Conservation (phyloP, 2,113 vertebrate species). For the Xenopus laevis region DNA sequence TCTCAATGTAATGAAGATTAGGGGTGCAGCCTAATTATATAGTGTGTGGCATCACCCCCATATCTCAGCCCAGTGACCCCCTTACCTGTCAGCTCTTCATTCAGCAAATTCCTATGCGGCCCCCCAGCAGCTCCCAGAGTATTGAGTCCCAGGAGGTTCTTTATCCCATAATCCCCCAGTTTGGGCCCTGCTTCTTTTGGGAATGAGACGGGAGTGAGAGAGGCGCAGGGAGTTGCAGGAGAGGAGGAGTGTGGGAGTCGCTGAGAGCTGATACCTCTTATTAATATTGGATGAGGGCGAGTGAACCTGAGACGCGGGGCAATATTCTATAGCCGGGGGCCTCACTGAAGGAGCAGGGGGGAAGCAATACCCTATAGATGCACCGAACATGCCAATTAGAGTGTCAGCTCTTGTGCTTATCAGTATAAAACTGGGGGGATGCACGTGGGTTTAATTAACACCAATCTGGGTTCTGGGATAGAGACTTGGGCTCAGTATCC, state of each 20-base stretch:
- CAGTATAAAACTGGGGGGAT: too few species aligned
- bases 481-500: neutral
- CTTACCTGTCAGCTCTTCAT: constrained; percentile 12
- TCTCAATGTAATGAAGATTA: too few species aligned
- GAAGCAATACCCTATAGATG: too few species aligned
- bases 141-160: neutral
- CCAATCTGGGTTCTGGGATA: too few species aligned
- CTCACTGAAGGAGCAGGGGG: too few species aligned
- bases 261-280: constrained; percentile 64
- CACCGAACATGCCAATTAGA: too few species aligned
- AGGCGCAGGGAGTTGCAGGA: constrained; percentile 40
- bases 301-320: constrained; percentile 70
- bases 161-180: constrained; percentile 1
- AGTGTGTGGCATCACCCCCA: too few species aligned
- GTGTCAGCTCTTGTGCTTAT: too few species aligned
- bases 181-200: neutral
- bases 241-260: constrained; percentile 45
- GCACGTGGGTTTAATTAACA: too few species aligned
- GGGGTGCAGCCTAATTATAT: too few species aligned
- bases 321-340: neutral
- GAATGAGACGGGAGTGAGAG: constrained; percentile 45
- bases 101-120: neutral
- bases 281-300: constrained; percentile 78
- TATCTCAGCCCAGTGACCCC: neutral
- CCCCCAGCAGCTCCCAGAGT: neutral